Percentiles rank a stretch among this genome's conserved stretches.
Conservation (phyloP, 92 coral and sea anemone species). For the Phenganax marumi region DNA sequence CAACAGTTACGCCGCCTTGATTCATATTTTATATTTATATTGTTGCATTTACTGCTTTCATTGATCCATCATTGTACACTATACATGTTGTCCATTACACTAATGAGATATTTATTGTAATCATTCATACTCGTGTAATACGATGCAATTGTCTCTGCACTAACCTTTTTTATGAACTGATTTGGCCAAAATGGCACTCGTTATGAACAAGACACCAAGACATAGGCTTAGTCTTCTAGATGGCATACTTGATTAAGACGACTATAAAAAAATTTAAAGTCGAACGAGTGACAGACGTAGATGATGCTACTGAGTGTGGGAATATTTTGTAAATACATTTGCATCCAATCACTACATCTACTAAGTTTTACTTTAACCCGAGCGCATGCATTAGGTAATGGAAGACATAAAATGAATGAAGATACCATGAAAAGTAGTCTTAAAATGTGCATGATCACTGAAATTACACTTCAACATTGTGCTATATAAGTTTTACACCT, state of each 20-base stretch:
- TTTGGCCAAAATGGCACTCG: constrained; percentile 27
- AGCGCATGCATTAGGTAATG: not conserved
- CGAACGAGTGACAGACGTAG: not conserved
- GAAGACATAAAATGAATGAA: not conserved
- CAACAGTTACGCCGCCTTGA: too few relatives aligned
- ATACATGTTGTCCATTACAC: not conserved
- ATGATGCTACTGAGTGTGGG: too few relatives aligned
- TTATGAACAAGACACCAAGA: constrained; percentile 29
- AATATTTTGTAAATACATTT: too few relatives aligned
- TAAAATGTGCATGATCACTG: not conserved
- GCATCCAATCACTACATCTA: too few relatives aligned
- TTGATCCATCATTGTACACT: not conserved
- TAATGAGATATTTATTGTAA: not conserved
- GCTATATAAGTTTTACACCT: not conserved
- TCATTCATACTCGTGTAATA: not conserved
- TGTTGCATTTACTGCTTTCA: not conserved
- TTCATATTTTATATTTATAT: too few relatives aligned
- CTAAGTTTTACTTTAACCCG: not conserved
- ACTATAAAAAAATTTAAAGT: constrained; percentile 1
- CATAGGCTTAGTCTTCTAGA: constrained; percentile 28
- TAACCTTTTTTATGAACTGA: constrained; percentile 30
- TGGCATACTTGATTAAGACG: constrained; percentile 22
- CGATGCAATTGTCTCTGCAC: not conserved
- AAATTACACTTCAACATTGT: not conserved
- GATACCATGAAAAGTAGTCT: not conserved